Percentiles rank a stretch among this genome's conserved stretches.
Conservation (phyloP, 2,797 vertebrate genomes). For the Megalops cyprinoides region DNA sequence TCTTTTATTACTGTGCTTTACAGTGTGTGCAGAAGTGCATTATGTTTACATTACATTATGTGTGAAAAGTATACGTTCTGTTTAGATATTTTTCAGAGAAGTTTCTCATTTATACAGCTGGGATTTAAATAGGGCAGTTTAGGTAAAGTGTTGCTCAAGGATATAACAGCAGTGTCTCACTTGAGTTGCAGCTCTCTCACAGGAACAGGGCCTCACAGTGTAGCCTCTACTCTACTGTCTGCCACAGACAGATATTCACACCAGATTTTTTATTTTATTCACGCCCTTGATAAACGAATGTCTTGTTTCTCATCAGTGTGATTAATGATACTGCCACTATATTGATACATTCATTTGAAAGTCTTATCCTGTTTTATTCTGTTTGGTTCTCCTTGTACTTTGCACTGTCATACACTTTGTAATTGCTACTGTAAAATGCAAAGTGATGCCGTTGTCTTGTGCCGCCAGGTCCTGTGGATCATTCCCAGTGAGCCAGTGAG, state of each 20-base stretch:
- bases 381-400: not conserved
- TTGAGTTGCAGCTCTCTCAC: not conserved
- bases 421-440: too few species aligned
- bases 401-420: not conserved
- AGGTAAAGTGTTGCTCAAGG: not conserved
- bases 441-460: not conserved
- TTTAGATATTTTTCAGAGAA: not conserved
- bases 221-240: not conserved
- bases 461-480: slow-evolving; percentile 86
- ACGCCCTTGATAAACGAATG: too few species aligned
- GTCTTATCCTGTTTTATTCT: not conserved
- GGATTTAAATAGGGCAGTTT: not conserved
- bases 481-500: slow-evolving; percentile 80
- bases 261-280: not conserved
- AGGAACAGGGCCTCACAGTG: not conserved
- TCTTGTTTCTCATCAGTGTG: too few species aligned
- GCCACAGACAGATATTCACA: not conserved
- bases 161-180: not conserved
- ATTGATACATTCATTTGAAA: not conserved
- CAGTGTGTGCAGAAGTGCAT: not conserved
- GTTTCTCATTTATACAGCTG: not conserved
- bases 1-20: not conserved
- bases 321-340: not conserved
- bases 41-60: not conserved
- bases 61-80: not conserved